A percentile compares a stretch with the other conserved stretches of the same genome.
These are phyloP conservation scores for Capitulum mitella DNA, from an alignment of 2,888 invertebrate species.

Conservation along the genomic window DNA sequence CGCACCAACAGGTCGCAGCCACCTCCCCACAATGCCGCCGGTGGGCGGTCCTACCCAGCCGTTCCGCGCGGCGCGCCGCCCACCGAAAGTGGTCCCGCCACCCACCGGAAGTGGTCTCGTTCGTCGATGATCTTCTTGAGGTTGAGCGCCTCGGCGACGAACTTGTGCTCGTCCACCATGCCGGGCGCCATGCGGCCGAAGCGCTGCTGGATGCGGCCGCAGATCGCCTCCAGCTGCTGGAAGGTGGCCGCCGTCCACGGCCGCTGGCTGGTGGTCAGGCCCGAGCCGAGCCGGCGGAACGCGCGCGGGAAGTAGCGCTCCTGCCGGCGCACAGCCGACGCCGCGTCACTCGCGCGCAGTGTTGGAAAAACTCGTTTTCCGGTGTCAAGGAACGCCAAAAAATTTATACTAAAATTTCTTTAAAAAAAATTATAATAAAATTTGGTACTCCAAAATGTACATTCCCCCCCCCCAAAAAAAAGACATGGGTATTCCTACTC, in stretches of 20 bases:
- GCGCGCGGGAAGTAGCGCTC: constrained; percentile 23
- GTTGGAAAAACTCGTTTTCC: too few species aligned
- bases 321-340: background rate
- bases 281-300: background rate
- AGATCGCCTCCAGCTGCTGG: background rate
- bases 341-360: background rate
- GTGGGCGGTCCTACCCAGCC: too few species aligned
- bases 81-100: too few species aligned
- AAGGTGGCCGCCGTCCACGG: constrained; percentile 23
- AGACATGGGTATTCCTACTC: too few species aligned
- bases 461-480: too few species aligned
- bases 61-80: too few species aligned
- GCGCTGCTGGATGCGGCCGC: background rate
- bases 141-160: background rate
- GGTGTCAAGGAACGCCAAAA: too few species aligned
- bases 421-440: too few species aligned
- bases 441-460: too few species aligned
- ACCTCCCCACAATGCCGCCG: too few species aligned
- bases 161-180: background rate
- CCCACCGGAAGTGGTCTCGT: background rate
- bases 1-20: too few species aligned
- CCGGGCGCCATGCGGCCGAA: constrained; percentile 11
- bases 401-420: too few species aligned
- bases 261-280: background rate
- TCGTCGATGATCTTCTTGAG: background rate